Evolutionary conservation across 2,797 vertebrate species (phyloP).

Genomic region (Catostomus latipinnis): DNA sequence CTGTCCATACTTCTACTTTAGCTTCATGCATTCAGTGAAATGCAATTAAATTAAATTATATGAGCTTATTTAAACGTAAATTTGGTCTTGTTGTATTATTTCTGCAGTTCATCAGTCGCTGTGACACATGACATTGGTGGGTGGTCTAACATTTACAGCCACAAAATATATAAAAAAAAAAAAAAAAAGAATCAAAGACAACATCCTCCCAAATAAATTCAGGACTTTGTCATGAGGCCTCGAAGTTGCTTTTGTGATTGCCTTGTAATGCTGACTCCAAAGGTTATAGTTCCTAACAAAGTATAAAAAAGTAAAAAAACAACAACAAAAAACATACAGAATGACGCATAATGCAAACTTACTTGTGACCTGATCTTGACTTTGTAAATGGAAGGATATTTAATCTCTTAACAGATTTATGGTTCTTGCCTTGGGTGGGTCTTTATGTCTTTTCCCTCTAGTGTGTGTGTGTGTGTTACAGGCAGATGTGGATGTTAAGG

Average conservation of each 20-base stretch:
- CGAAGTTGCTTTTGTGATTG: background rate
- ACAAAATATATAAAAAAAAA: background rate
- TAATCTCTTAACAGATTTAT: background rate
- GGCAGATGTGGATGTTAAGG: too few species aligned
- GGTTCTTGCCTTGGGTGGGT: background rate
- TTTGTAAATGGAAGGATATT: background rate
- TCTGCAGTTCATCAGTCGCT: background rate
- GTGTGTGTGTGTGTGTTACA: too few species aligned
- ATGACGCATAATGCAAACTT: background rate
- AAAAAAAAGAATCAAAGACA: too few species aligned
- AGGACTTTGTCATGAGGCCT: background rate
- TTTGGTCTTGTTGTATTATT: slow-evolving; percentile 4
- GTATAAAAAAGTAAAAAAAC: too few species aligned
- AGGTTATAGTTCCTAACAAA: background rate
- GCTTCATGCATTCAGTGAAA: slow-evolving; percentile 49
- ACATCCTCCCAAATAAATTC: background rate
- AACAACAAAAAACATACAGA: background rate
- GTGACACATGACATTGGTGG: slow-evolving; percentile 1
- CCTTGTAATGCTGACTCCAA: background rate
- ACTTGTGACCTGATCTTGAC: background rate
- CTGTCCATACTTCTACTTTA: slow-evolving; percentile 53
- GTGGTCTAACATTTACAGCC: background rate
- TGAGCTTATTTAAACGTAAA: slow-evolving; percentile 36
- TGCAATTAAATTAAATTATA: slow-evolving; percentile 58
- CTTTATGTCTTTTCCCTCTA: background rate